Evolutionary conservation across 2,888 invertebrate species (phyloP), one percentile per base, ranked within the genome.

Genomic region (Protonemura montana): DNA sequence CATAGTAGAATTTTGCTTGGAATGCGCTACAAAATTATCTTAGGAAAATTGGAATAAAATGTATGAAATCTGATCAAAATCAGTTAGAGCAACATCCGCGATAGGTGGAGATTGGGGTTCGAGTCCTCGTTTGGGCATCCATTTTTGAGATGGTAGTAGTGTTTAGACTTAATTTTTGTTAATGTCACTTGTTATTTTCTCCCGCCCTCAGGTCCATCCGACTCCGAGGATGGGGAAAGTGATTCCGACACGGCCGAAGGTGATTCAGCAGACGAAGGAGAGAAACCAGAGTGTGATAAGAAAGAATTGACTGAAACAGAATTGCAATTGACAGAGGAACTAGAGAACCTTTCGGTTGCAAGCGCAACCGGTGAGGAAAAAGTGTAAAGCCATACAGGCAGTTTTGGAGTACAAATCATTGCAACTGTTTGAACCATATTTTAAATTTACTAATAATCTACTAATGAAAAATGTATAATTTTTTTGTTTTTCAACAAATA

Each of bases 311-410:
- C 26, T 26, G 76, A 59, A 59, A 30, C 59, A 21, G 59, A 59
- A 27, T 30, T 76, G n/a, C 30, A 86, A 30, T 28, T 86, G 28
- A 42, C 85, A 42, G 16, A 77, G 27, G 85, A 85, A 21, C 28
- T 86, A 80, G 86, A 85, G 80, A 86, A 86, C 26, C 80, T 86
- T 16, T 85, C 35, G n/a, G 86, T 86, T 16, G 81, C 84, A 21
- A 77, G 85, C 25, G 85, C 82, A 7, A 42, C 16, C 13, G 77
- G 27, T 35, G 84, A 80, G 78, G 35, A 76, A 2, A 35, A 41
- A 28, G 86, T 41, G 29, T 59, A 59, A 21, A 13, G 16, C 59
- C 59, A 10, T 13, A 2, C 7, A 2, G 21, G 21, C 59, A 59
- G n/a, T 59, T 59, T 21, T 59, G 16, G 1, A 59, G 59, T 59